phyloP scores from a whole-genome alignment of 2,888 invertebrate species.

The Aricia artaxerxes region DNA sequence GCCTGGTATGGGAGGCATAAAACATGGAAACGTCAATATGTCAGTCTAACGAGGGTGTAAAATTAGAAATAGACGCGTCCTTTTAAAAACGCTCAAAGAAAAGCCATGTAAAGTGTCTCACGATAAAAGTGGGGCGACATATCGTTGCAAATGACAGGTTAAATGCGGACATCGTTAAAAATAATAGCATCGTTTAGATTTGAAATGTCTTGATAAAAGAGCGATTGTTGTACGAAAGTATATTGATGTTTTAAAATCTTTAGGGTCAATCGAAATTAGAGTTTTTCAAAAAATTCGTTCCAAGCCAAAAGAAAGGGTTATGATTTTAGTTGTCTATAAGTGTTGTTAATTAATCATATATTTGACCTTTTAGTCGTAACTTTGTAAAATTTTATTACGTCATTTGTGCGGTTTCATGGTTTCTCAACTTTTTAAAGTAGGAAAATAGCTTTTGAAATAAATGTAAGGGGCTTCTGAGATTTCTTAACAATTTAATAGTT shows the following conservation, averaged over 20 bases:
- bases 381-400: no score
- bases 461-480: no score
- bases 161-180: slow-evolving; percentile 13
- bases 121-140: neutral
- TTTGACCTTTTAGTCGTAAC: no score
- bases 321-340: neutral
- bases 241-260: neutral
- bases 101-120: neutral
- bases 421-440: no score
- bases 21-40: neutral
- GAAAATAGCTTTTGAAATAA: no score
- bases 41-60: neutral
- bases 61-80: neutral
- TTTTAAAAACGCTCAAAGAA: neutral
- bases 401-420: no score
- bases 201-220: neutral
- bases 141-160: slow-evolving; percentile 8
- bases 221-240: neutral
- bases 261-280: neutral
- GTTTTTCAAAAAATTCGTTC: neutral
- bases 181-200: slow-evolving; percentile 24
- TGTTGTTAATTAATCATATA: no score
- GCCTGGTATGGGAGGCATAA: neutral
- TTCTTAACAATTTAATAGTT: no score
- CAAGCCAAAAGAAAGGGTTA: neutral